A percentile compares a stretch with the other conserved stretches of the same genome.
These are phyloP conservation scores for Macaria liturata DNA, from an alignment of 2,888 invertebrate genomes.

Conservation along the genomic window DNA sequence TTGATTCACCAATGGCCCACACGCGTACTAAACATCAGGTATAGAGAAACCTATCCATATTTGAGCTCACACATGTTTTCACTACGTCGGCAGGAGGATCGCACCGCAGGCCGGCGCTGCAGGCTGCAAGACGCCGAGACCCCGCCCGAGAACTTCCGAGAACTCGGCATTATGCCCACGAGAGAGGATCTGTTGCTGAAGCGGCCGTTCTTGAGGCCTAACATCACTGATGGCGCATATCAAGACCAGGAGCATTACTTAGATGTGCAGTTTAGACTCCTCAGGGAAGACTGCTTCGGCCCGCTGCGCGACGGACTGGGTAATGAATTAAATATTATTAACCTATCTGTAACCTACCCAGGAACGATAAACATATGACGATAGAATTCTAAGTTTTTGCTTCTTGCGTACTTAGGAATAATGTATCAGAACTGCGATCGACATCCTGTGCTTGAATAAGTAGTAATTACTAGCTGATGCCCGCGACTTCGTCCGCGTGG, in stretches of 20 bases:
- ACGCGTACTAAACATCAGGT: no score
- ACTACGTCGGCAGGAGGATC: constrained; percentile 2
- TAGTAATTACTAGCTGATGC: no score
- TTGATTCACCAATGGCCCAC: no score
- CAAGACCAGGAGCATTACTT: constrained; percentile 87
- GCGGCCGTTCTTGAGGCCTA: constrained; percentile 68
- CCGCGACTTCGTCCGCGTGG: no score
- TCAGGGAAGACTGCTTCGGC: constrained; percentile 91
- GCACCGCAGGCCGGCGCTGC: constrained; percentile 9
- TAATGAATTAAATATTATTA: constrained; percentile 36
- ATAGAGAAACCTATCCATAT: no score
- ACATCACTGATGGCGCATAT: constrained; percentile 85
- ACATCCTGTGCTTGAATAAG: no score
- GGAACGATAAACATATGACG: no score
- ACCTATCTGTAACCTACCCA: no score
- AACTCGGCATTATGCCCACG: constrained; percentile 56
- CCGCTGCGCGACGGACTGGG: constrained; percentile 87
- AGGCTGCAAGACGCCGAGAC: constrained; percentile 33
- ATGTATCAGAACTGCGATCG: no score
- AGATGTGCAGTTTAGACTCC: constrained; percentile 88
- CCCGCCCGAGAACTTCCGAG: constrained; percentile 65
- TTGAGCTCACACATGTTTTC: no score
- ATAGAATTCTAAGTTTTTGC: no score
- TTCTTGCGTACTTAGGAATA: no score
- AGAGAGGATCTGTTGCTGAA: constrained; percentile 53